A percentile compares a stretch with the other conserved stretches of the same genome.
These are phyloP conservation scores for Pogonus chalceus DNA, from an alignment of 1,140 invertebrate species.

Conservation along the genomic window DNA sequence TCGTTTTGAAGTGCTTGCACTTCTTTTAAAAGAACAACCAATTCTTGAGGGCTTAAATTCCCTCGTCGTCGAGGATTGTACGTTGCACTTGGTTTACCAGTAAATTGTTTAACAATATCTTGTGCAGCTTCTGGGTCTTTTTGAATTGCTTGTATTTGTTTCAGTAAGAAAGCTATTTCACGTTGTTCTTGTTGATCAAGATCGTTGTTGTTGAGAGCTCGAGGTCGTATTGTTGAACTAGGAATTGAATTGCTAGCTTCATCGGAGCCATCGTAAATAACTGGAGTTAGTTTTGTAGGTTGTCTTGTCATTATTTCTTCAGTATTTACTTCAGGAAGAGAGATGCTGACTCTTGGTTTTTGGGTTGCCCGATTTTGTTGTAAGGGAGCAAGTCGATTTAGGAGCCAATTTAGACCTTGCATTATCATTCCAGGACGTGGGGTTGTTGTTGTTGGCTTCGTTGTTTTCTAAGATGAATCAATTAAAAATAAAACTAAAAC, in stretches of 20 bases:
- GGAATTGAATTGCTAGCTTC: slow-evolving; percentile 3
- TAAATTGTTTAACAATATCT: slow-evolving; percentile 17
- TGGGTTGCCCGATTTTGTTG: background rate
- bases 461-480: background rate
- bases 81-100: slow-evolving; percentile 2
- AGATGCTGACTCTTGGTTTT: background rate
- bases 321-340: background rate
- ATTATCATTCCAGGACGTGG: slow-evolving; percentile 23
- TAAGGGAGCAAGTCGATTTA: slow-evolving; percentile 23
- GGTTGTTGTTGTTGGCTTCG: slow-evolving; percentile 18
- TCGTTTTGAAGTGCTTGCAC: background rate
- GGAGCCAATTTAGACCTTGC: slow-evolving; percentile 31
- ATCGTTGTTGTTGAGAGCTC: slow-evolving; percentile 12
- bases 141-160: slow-evolving; percentile 29
- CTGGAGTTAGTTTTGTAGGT: background rate
- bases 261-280: background rate
- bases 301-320: background rate
- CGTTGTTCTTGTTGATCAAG: background rate
- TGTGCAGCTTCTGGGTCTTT: slow-evolving; percentile 25
- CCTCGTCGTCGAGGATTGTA: background rate
- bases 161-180: slow-evolving; percentile 17
- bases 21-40: background rate
- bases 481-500: background rate
- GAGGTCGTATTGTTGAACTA: slow-evolving; percentile 19
- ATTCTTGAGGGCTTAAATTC: background rate